Evolutionary conservation across 2,888 invertebrate genomes (phyloP), one percentile per base, ranked within the genome.

Genomic region (Dolomedes plantarius): DNA sequence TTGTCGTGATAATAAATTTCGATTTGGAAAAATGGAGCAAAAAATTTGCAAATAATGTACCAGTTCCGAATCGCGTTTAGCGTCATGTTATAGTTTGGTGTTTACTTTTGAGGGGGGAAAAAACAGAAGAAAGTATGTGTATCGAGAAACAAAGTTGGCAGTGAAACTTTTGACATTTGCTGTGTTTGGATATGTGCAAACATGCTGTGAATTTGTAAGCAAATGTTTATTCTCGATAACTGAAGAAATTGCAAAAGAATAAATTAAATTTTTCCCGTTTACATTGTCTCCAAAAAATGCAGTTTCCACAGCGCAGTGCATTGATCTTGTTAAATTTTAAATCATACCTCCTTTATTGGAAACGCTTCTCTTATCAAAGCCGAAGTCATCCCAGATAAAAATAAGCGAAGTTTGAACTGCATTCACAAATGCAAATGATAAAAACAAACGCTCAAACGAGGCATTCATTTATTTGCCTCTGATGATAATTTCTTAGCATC

Each of bases 1-100:
- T 79, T 71, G 50, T 64, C 71, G 62, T 69, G 28, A 41, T 28
- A 69, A 32, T 69, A 69, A 36, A 69, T 41, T 69, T 41, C 36
- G 69, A 41, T 69, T 69, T 41, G 28, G 39, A 36, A 69, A 69
- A 41, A 41, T 39, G 56, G 56, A 19, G 56, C 56, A 56, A 56
- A 56, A 56, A 56, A 56, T 56, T 56, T 56, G 56, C 56, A 56
- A 56, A 56, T 56, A 56, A 56, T 56, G 56, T 56, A 56, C 56
- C 56, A 23, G 23, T 56, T 16, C 27, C 68, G 28, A 64, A 39
- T 62, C 50, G 56, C 68, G 73, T 50, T 41, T 71, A 64, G 23
- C 23, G 28, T 23, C 19, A 23, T 29, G 27, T 62, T 56, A 7
- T 50, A 31, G 46, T 71, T 16, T 71, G 39, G 13, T 28, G 27